Evolutionary conservation across 53 echinoderm and acorn worm genomes (phyloP).

Genomic region (Apostichopus leukothele): DNA sequence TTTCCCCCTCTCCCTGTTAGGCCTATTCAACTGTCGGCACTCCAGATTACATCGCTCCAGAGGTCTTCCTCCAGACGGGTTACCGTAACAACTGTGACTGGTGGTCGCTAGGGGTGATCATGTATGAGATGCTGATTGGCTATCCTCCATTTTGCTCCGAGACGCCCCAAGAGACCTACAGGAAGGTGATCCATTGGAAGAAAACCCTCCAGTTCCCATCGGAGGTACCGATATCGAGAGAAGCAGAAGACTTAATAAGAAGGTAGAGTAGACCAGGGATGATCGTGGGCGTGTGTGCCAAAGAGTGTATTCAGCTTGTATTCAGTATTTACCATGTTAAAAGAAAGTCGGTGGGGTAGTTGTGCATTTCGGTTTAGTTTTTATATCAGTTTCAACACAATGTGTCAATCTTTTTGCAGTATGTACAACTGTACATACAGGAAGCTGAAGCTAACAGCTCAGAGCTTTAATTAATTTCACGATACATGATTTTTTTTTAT

Average conservation of each 20-base stretch:
- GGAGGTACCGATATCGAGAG: conserved; percentile 85
- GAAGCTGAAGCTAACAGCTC: too few species aligned
- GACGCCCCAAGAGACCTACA: conserved; percentile 97
- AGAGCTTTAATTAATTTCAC: too few species aligned
- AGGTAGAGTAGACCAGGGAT: conserved; percentile 54
- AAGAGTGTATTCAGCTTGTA: neutral
- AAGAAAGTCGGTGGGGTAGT: neutral
- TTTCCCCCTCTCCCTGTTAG: conserved; percentile 27
- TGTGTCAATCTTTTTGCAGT: too few species aligned
- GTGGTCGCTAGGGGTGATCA: conserved; percentile 99
- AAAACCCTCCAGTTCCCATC: conserved; percentile 91
- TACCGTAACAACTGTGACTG: conserved; percentile 94
- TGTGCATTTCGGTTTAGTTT: too few species aligned
- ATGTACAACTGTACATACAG: too few species aligned
- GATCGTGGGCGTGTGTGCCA: too few species aligned
- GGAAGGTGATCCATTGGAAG: conserved; percentile 98
- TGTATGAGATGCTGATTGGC: conserved; percentile 99
- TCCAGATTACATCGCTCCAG: conserved; percentile 98
- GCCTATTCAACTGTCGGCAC: conserved; percentile 99
- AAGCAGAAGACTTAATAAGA: conserved; percentile 76
- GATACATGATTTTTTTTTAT: too few species aligned
- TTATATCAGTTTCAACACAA: too few species aligned
- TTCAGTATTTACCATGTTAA: neutral
- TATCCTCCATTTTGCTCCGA: conserved; percentile 99
- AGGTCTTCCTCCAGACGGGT: conserved; percentile 95